Percentiles rank a stretch among this genome's conserved stretches.
These are phyloP conservation scores for Sphaeramia orbicularis DNA, from an alignment of 2,797 vertebrate genomes.

Conservation along the genomic window DNA sequence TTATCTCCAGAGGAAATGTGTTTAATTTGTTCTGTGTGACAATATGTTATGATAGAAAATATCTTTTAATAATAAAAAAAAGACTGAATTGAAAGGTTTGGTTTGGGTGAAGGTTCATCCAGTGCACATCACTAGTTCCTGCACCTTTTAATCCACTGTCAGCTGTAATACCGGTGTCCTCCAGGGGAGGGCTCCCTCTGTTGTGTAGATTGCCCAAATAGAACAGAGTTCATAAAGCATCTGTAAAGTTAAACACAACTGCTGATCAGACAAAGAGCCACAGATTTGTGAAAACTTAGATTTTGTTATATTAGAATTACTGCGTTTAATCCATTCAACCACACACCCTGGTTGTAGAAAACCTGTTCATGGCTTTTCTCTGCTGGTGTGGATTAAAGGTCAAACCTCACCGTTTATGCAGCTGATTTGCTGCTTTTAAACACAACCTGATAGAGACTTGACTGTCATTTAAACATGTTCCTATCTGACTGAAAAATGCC, in stretches of 20 bases:
- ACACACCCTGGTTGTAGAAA: background rate
- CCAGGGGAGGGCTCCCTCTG: conserved; percentile 75
- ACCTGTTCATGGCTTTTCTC: background rate
- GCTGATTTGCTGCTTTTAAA: conserved; percentile 26
- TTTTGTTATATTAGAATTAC: conserved; percentile 5
- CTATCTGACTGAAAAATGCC: conserved; percentile 61
- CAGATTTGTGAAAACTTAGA: background rate
- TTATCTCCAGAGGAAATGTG: no score
- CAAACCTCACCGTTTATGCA: conserved; percentile 14
- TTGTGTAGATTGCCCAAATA: conserved; percentile 29
- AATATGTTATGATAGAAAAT: no score
- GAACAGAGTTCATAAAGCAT: conserved; percentile 37
- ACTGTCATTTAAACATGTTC: conserved; percentile 34
- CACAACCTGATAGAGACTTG: conserved; percentile 21
- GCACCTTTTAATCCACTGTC: no score
- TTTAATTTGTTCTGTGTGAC: no score
- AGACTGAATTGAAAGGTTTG: no score
- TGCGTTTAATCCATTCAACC: conserved; percentile 4
- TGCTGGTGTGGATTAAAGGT: conserved; percentile 1
- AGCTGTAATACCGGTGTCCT: conserved; percentile 41
- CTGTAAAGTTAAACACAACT: conserved; percentile 34
- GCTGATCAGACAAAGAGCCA: background rate
- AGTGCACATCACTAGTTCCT: no score
- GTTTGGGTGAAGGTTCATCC: no score
- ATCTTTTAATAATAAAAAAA: no score